Base-by-base conservation (phyloP, 1,140 invertebrate genomes). In the Pantala flavescens region DNA sequence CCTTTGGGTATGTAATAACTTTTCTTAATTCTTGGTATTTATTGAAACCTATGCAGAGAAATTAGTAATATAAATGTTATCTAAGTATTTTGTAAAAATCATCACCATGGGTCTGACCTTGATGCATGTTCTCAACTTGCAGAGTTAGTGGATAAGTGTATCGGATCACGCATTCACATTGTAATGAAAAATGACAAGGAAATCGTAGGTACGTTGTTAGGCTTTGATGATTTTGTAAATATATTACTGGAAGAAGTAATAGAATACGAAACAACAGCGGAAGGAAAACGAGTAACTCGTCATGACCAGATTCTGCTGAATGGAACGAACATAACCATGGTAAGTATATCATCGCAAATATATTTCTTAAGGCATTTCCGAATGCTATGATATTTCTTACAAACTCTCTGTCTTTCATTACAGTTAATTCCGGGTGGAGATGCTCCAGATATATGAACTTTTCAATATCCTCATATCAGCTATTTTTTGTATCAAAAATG, bases 181-280 rank as follows among this genome's bases (percentile, higher is more conserved):
- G 98, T 99, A 63, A 99, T 99, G 97, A 99, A 99, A 85, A 98
- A 97, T 82, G 97, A 99, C 80, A 99, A 98, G 84, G 98, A 99
- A 88, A 97, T 99, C 81, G 96, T 99, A 16, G 98, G 98, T 75
- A 98, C 97, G 0, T 83, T 99, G 23, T 85, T 96, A 76, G 98
- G 98, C 11, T 99, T 99, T 84, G 98, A 99, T 84, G 97, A 99
- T 84, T 99, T 98, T 84, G 98, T 99, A 19, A 99, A 97, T 83
- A 97, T 97, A 94, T 86, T 97, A 14, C 82, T 97, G 75, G 95
- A 96, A 81, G 94, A 96, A 84, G 94, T 96, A 0, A 95, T 93
- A 0, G 94, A 96, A 83, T 95, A 94, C 81, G 98, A 99, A 86
- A 94, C 91, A 23, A 99, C 98, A 0, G 91, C 95, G 3, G 98